Conservation (phyloP, 2,113 vertebrate species). For the Syngnathus floridae region DNA sequence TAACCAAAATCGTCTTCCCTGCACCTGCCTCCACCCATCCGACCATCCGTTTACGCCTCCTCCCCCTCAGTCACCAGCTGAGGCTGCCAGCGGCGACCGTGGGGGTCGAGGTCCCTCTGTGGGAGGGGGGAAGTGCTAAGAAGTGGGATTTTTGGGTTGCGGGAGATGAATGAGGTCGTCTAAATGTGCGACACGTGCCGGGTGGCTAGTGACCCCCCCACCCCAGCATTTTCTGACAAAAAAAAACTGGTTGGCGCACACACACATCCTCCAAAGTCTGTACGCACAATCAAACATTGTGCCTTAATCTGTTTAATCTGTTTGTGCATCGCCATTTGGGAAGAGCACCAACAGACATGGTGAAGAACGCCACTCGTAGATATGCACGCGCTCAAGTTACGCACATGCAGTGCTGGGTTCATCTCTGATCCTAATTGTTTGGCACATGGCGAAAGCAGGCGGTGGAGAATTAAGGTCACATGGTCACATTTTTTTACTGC, state of each 20-base stretch:
- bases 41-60: slow-evolving; percentile 18
- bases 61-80: slow-evolving; percentile 46
- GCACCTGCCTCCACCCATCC: slow-evolving; percentile 24
- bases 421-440: slow-evolving; percentile 57
- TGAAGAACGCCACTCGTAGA: slow-evolving; percentile 19
- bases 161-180: slow-evolving; percentile 60
- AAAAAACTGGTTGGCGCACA: slow-evolving; percentile 41
- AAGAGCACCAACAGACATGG: slow-evolving; percentile 29
- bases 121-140: slow-evolving; percentile 42
- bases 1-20: slow-evolving; percentile 19
- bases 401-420: slow-evolving; percentile 23
- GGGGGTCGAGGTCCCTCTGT: slow-evolving; percentile 49
- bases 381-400: slow-evolving; percentile 22
- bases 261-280: slow-evolving; percentile 1
- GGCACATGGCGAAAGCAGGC: slow-evolving; percentile 37
- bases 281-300: slow-evolving; percentile 23
- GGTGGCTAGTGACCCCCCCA: slow-evolving; percentile 39
- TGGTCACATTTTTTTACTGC: slow-evolving; percentile 63
- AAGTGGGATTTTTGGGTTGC: slow-evolving; percentile 43
- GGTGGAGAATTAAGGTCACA: slow-evolving; percentile 68
- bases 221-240: slow-evolving; percentile 25
- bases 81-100: slow-evolving; percentile 39
- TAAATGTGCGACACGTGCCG: slow-evolving; percentile 62
- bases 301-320: slow-evolving; percentile 35
- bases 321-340: slow-evolving; percentile 15